phyloP scores from a whole-genome alignment of 2,888 invertebrate species.

The Eupeodes latifasciatus region DNA sequence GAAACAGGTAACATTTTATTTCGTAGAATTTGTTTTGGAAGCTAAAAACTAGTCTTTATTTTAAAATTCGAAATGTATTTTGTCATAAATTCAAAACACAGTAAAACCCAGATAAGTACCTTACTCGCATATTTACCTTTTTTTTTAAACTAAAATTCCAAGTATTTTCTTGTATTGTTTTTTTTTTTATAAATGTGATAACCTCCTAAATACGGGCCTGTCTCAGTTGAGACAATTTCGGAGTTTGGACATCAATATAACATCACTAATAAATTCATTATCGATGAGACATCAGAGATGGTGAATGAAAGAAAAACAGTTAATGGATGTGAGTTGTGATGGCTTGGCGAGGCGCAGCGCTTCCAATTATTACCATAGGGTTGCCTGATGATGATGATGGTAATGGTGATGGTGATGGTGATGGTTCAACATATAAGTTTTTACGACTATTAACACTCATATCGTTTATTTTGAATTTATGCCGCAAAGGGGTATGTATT shows the following conservation, averaged over 20 bases:
- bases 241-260: slow-evolving; percentile 33
- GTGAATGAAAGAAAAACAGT: background rate
- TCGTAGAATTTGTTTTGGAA: too few relatives aligned
- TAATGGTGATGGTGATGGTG: slow-evolving; percentile 2
- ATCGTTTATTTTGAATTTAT: slow-evolving; percentile 63
- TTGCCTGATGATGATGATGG: too few relatives aligned
- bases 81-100: too few relatives aligned
- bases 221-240: too few relatives aligned
- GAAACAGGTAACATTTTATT: too few relatives aligned
- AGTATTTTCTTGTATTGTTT: too few relatives aligned
- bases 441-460: slow-evolving; percentile 70
- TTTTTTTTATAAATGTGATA: background rate
- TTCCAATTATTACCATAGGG: too few relatives aligned
- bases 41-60: too few relatives aligned
- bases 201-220: background rate
- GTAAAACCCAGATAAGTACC: too few relatives aligned
- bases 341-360: background rate
- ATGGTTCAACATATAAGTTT: slow-evolving; percentile 69
- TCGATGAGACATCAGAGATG: slow-evolving; percentile 38
- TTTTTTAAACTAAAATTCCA: too few relatives aligned
- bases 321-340: slow-evolving; percentile 32
- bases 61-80: too few relatives aligned
- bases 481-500: slow-evolving; percentile 37
- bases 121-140: too few relatives aligned
- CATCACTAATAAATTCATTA: slow-evolving; percentile 37